These are phyloP conservation scores for Gallinago nigripennis DNA, from an alignment of 2,797 vertebrate species.

Conservation along the genomic window DNA sequence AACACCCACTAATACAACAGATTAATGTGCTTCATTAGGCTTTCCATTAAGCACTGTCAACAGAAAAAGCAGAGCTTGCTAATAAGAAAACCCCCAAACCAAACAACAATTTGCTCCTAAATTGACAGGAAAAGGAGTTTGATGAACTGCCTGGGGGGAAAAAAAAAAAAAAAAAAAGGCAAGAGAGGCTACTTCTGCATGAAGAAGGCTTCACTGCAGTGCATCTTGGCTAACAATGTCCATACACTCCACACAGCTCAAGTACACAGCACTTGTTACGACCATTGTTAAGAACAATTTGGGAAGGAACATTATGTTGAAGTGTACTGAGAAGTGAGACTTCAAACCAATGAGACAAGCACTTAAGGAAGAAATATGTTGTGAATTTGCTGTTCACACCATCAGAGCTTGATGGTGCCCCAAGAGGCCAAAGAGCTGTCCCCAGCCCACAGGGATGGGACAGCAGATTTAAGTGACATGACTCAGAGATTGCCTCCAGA, in stretches of 20 bases:
- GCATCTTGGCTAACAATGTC: not conserved
- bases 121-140: not conserved
- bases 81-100: not conserved
- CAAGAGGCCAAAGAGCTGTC: not conserved
- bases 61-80: not conserved
- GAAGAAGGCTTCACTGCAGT: not conserved
- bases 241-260: not conserved
- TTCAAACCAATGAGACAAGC: not conserved
- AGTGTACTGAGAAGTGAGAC: not conserved
- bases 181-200: not conserved
- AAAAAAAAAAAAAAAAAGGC: not conserved
- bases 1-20: not conserved
- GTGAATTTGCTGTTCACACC: not conserved
- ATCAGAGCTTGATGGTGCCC: not conserved
- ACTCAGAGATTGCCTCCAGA: not conserved
- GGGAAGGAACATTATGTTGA: not conserved
- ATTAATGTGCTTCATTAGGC: not conserved
- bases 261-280: fast-evolving
- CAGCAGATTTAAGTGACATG: not conserved
- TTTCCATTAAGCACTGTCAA: not conserved
- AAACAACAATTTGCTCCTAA: not conserved
- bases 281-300: not conserved
- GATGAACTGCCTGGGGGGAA: not conserved
- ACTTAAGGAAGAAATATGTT: not conserved
- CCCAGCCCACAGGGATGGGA: not conserved